Percentiles rank a stretch among this genome's conserved stretches.
Evolutionary conservation across 2,113 vertebrate species (phyloP).

Genomic region (Apteryx owenii): DNA sequence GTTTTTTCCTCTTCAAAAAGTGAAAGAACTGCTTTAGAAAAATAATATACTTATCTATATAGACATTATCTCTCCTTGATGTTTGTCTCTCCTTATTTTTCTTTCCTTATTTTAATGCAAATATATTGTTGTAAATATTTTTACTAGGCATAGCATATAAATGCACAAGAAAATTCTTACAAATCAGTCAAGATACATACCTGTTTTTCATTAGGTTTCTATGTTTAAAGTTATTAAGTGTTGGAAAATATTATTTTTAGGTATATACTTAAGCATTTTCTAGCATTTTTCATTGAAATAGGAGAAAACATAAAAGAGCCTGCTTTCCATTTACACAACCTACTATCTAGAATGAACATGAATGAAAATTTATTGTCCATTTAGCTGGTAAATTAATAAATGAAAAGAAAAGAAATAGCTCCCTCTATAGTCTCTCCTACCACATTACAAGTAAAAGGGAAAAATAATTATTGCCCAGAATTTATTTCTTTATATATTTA

Average conservation of each 20-base stretch:
- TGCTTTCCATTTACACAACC: not conserved
- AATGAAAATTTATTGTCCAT: not conserved
- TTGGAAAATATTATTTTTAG: not conserved
- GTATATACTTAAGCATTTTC: not conserved
- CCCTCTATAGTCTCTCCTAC: constrained; percentile 15
- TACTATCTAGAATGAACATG: fast-evolving
- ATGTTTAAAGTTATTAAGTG: not conserved
- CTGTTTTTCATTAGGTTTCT: not conserved
- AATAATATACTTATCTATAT: not conserved
- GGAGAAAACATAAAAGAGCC: not conserved
- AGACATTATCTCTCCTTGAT: not conserved
- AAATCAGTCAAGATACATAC: not conserved
- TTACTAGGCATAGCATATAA: not conserved
- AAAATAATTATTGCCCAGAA: not conserved
- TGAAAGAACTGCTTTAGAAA: not conserved
- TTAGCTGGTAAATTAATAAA: not conserved
- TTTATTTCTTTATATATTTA: not conserved
- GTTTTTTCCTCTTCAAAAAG: not conserved
- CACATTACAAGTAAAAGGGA: not conserved
- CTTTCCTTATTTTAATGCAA: not conserved
- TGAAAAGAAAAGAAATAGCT: constrained; percentile 6
- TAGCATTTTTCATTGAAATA: not conserved
- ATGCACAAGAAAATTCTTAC: not conserved
- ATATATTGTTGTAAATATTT: not conserved
- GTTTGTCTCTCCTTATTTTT: not conserved